Percentiles rank a stretch among this genome's conserved stretches.
Evolutionary conservation across 1,140 invertebrate species (phyloP).

Genomic region (Saccostrea cuccullata): DNA sequence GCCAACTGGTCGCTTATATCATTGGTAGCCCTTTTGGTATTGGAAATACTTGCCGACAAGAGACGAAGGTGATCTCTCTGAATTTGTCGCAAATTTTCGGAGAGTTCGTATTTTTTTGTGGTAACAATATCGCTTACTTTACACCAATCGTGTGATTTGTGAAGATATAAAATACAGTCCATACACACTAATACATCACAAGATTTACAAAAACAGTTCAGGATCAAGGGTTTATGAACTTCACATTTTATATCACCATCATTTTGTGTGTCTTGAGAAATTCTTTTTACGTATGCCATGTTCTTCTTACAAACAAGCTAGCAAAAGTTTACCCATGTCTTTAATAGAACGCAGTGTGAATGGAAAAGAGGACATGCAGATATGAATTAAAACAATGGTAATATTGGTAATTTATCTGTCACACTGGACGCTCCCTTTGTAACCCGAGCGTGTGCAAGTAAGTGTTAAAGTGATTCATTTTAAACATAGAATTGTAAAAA

Average conservation of each 20-base stretch:
- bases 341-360: neutral
- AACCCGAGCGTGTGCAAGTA: neutral
- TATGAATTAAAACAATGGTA: neutral
- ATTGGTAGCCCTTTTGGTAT: neutral
- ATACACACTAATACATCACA: neutral
- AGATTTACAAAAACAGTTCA: neutral
- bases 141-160: neutral
- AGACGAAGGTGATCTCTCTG: neutral
- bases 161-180: neutral
- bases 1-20: neutral
- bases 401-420: neutral
- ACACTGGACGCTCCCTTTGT: neutral
- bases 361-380: neutral
- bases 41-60: neutral
- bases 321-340: neutral
- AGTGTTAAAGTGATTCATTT: no score
- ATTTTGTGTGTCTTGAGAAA: neutral
- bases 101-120: neutral
- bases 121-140: neutral
- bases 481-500: neutral
- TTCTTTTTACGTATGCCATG: neutral
- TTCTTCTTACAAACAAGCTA: conserved; percentile 17
- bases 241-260: neutral
- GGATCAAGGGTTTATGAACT: neutral
- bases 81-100: neutral